These are phyloP conservation scores for Neotoma lepida DNA, from an alignment of 2,113 vertebrate species.

Conservation along the genomic window DNA sequence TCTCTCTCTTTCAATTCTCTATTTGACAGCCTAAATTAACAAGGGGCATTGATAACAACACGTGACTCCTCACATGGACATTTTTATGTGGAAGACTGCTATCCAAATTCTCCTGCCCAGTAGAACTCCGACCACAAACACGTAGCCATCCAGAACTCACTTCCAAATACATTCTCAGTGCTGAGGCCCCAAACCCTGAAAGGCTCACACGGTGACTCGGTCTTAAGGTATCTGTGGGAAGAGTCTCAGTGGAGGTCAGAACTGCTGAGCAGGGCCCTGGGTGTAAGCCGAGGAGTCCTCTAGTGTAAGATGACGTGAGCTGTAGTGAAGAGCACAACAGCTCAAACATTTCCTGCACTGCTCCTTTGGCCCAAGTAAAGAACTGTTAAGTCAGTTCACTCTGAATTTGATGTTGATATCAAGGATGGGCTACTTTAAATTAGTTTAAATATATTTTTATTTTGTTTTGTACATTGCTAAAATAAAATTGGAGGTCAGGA, in stretches of 20 bases:
- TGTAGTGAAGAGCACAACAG: neutral
- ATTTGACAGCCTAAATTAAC: constrained; percentile 83
- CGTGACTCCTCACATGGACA: constrained; percentile 46
- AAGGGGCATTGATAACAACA: constrained; percentile 79
- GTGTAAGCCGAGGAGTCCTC: neutral
- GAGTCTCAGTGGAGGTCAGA: neutral
- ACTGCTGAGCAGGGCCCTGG: neutral
- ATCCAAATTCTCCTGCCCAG: constrained; percentile 77
- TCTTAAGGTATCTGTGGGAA: constrained; percentile 19
- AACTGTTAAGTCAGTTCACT: neutral
- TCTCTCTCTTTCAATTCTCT: constrained; percentile 71
- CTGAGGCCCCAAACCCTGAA: constrained; percentile 51
- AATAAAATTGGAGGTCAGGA: constrained; percentile 46
- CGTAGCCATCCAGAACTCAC: constrained; percentile 64
- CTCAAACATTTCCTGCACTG: constrained; percentile 50
- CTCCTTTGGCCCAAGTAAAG: neutral
- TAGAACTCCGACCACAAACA: constrained; percentile 74
- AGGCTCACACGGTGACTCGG: constrained; percentile 42
- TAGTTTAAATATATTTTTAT: neutral
- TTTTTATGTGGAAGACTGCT: neutral
- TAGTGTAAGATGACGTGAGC: neutral
- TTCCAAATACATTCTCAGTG: constrained; percentile 64
- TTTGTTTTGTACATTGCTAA: constrained; percentile 19
- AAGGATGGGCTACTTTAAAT: constrained; percentile 14
- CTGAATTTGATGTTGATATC: neutral